Base-by-base conservation (phyloP, 64 coral and sea anemone species). In the Porites australiensis region DNA sequence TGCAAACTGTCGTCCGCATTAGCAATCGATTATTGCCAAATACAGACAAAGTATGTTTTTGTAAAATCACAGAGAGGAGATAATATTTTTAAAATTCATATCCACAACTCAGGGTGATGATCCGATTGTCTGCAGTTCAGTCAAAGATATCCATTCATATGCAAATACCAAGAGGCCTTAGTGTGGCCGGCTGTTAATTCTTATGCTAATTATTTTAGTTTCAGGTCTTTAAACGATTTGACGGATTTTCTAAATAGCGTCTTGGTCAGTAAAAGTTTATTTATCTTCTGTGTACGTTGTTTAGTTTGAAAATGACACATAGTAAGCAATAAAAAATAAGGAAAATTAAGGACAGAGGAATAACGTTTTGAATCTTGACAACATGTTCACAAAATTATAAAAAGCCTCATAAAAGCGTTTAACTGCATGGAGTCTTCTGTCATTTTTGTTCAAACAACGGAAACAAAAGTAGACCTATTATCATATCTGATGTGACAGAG, bases 91-190 rank as follows among this genome's bases (percentile, higher is more conserved):
- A 45, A 68, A 84, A 84, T 52, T 84, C 48, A 46, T 21, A 62
- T 44, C 53, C 21, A 68, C 62, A 48, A 19, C 63, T 68, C 63
- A 23, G 63, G 47, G 45, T 13, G 63, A 84, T 13, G 63, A 84
- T 48, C 13, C 60, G 23, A 64, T 65, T 82, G 79, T 64, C 37
- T 48, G 27, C 37, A 13, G 1, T 46, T 2, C 13, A 64, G 58
- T 51, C 62, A 84, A 69, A 49, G 58, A 65, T 84, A 0, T 10
- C 44, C 47, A 27, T 84, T 84, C 81, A 68, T 69, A 84, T 84
- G 81, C 81, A 84, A 84, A 84, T 66, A 64, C 54, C 7, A 57
- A 57, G 54, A 57, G 12, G 54, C 54, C 12, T 57, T 57, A 37
- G 7, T 57, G 54, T 57, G 54, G 54, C 12, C 54, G 12, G 12